phyloP scores from a whole-genome alignment of 2,888 invertebrate species.

The Eupelmus urozonus region DNA sequence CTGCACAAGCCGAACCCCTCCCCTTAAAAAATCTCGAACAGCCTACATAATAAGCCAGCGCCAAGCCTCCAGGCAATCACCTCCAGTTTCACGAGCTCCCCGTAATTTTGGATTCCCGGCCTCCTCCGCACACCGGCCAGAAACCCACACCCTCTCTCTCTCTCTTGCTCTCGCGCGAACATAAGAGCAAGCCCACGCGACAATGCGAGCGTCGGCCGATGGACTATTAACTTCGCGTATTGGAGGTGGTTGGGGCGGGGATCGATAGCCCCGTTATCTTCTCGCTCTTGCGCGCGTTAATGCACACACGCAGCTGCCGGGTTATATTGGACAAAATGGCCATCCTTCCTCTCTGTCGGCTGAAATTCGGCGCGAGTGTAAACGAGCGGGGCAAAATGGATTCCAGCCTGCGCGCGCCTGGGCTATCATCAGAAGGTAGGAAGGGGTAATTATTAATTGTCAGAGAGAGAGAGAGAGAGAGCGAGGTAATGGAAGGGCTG shows the following conservation, averaged over 20 bases:
- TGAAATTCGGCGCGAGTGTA: neutral
- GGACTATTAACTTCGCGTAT: slow-evolving; percentile 67
- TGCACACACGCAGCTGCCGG: slow-evolving; percentile 60
- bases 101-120: slow-evolving; percentile 36
- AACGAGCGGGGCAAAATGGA: slow-evolving; percentile 62
- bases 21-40: too few species aligned
- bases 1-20: too few species aligned
- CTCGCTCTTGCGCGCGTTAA: slow-evolving; percentile 69
- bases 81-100: neutral
- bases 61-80: neutral
- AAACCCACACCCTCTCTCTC: neutral
- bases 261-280: slow-evolving; percentile 73
- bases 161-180: too few species aligned
- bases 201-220: slow-evolving; percentile 22
- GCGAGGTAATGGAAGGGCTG: neutral
- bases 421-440: slow-evolving; percentile 64
- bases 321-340: slow-evolving; percentile 70
- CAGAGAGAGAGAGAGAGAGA: slow-evolving; percentile 47
- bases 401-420: slow-evolving; percentile 48
- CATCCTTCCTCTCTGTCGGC: slow-evolving; percentile 23
- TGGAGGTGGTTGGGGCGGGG: slow-evolving; percentile 60
- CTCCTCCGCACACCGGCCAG: neutral
- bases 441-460: slow-evolving; percentile 72
- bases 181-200: neutral
- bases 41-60: too few species aligned